These are phyloP conservation scores for Glaucidium brasilianum DNA, from an alignment of 2,113 vertebrate genomes.

Conservation along the genomic window DNA sequence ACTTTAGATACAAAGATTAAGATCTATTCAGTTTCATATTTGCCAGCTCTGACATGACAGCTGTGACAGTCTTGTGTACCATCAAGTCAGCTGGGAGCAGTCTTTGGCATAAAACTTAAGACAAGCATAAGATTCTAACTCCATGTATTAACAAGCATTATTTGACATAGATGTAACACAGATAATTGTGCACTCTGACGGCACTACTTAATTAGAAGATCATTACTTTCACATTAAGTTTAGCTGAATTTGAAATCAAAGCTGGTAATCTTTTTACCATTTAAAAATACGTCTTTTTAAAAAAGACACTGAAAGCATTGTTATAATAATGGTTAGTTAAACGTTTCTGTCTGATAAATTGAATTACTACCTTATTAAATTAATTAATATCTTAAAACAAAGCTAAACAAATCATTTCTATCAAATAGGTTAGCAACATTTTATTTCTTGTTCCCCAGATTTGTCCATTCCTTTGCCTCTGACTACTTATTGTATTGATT, in stretches of 20 bases:
- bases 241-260: not conserved
- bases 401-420: not conserved
- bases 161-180: not conserved
- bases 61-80: not conserved
- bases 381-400: not conserved
- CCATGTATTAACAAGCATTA: not conserved
- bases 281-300: not conserved
- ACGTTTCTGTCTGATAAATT: not conserved
- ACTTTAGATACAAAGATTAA: not conserved
- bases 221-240: not conserved
- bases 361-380: not conserved
- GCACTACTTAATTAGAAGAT: not conserved
- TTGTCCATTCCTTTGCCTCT: not conserved
- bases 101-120: not conserved
- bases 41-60: rapidly evolving
- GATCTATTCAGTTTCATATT: not conserved
- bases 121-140: not conserved
- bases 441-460: not conserved
- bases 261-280: not conserved
- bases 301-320: not conserved
- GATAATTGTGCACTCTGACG: not conserved
- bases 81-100: not conserved
- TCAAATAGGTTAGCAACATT: not conserved
- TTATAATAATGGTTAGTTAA: not conserved
- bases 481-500: not conserved